phyloP scores from a whole-genome alignment of 2,888 invertebrate species.

The Unio pictorum region DNA sequence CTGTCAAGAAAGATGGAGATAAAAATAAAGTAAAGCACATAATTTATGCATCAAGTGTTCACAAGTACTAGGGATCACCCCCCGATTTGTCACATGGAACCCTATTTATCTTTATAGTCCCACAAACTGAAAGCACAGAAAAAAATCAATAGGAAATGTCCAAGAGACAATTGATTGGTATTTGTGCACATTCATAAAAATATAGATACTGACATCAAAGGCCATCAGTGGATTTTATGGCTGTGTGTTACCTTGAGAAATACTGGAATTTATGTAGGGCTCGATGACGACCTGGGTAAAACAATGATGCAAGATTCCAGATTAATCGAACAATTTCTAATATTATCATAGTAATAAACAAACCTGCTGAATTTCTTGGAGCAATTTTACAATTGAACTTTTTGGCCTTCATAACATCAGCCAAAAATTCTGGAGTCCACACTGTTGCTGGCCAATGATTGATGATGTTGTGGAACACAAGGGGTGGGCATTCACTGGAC shows the following conservation, averaged over 20 bases:
- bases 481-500: constrained; percentile 21
- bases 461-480: constrained; percentile 35
- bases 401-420: constrained; percentile 37
- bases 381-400: constrained; percentile 54
- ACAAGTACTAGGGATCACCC: too few species aligned
- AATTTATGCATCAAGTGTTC: too few species aligned
- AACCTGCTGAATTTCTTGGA: constrained; percentile 17
- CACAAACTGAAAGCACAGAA: not conserved
- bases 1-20: too few species aligned
- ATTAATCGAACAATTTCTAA: not conserved
- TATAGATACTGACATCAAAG: not conserved
- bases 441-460: constrained; percentile 46
- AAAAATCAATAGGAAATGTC: not conserved
- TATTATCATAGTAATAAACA: not conserved
- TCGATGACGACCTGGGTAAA: too few species aligned
- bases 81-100: too few species aligned
- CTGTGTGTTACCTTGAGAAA: too few species aligned
- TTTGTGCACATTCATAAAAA: not conserved
- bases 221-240: too few species aligned
- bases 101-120: too few species aligned
- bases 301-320: not conserved
- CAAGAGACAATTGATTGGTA: constrained; percentile 1
- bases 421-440: constrained; percentile 55
- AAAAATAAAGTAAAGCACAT: too few species aligned
- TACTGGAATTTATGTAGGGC: too few species aligned